Conservation (phyloP, 2,797 vertebrate genomes). For the Hirundo rustica region DNA sequence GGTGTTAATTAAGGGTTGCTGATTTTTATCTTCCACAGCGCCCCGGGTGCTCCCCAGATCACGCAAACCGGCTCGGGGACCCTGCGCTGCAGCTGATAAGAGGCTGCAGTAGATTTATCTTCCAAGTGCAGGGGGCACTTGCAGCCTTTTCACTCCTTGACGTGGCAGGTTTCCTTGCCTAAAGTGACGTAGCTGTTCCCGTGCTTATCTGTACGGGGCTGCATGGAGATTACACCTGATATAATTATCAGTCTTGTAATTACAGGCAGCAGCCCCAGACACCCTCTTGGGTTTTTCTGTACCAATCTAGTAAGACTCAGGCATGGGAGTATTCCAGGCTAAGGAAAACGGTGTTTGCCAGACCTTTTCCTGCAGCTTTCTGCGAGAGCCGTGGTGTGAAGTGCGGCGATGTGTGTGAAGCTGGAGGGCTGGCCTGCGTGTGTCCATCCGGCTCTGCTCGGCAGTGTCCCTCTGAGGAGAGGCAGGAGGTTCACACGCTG, state of each 20-base stretch:
- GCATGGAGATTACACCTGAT: background rate
- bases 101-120: background rate
- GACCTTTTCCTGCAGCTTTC: background rate
- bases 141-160: background rate
- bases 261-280: background rate
- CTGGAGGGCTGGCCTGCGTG: rapidly evolving
- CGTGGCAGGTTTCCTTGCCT: background rate
- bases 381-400: rapidly evolving
- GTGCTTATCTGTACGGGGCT: background rate
- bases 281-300: background rate
- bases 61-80: background rate
- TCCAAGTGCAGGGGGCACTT: background rate
- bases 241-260: background rate
- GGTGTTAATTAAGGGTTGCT: background rate
- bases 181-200: rapidly evolving
- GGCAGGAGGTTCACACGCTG: rapidly evolving
- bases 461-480: background rate
- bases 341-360: background rate
- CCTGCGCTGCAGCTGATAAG: background rate
- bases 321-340: background rate
- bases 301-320: background rate
- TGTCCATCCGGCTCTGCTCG: background rate
- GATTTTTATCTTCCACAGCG: rapidly evolving
- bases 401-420: rapidly evolving
- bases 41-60: rapidly evolving